Evolutionary conservation across 2,888 invertebrate genomes (phyloP).

Genomic region (Microdon myrmicae): DNA sequence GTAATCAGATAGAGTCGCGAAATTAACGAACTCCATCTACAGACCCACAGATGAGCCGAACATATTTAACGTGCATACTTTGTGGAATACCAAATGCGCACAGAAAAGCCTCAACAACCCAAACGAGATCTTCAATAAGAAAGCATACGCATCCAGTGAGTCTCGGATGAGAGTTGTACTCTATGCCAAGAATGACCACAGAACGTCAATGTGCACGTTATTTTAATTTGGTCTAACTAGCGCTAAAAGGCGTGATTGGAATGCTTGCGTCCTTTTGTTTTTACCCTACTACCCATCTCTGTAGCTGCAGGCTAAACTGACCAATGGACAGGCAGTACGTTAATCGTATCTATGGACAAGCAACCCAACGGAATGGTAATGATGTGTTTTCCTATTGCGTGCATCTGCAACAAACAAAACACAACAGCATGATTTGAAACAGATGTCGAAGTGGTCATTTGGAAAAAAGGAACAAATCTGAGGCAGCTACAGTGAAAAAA

Average conservation of each 20-base stretch:
- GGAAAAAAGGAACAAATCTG: constrained; percentile 14
- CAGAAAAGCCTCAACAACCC: constrained; percentile 15
- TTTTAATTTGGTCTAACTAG: constrained; percentile 44
- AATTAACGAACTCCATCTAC: too few species aligned
- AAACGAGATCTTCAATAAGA: constrained; percentile 14
- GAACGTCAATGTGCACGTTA: constrained; percentile 38
- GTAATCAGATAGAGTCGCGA: too few species aligned
- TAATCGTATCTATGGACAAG: constrained; percentile 30
- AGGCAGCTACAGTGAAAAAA: constrained; percentile 4
- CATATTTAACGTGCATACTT: constrained; percentile 18
- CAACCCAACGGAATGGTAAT: constrained; percentile 32
- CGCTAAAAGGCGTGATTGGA: constrained; percentile 49
- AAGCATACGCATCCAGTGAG: constrained; percentile 17
- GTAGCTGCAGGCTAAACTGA: constrained; percentile 17
- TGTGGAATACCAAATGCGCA: constrained; percentile 23
- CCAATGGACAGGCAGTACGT: constrained; percentile 41
- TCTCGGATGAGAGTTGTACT: constrained; percentile 6
- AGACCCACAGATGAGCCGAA: constrained; percentile 34
- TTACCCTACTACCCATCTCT: constrained; percentile 3
- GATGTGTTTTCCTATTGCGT: constrained; percentile 38
- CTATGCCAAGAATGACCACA: constrained; percentile 25
- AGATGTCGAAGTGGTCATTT: constrained; percentile 32
- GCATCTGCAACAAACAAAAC: constrained; percentile 33
- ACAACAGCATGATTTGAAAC: constrained; percentile 46
- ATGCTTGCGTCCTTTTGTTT: constrained; percentile 25